Conservation (phyloP, 2,113 vertebrate species). For the Copsychus sechellarum region DNA sequence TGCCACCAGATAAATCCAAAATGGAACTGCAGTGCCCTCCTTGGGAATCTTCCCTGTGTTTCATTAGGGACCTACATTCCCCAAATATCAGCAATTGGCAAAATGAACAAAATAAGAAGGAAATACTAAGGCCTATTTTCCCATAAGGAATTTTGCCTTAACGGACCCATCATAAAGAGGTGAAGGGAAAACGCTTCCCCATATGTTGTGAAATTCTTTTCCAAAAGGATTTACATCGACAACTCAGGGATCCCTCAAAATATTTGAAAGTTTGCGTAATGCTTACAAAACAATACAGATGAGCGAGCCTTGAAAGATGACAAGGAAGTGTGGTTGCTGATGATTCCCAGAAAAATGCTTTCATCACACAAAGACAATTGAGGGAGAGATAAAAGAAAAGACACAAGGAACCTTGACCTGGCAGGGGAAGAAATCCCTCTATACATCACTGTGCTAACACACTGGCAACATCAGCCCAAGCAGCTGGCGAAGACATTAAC, state of each 20-base stretch:
- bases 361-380: not conserved
- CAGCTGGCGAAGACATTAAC: not conserved
- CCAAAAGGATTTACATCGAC: not conserved
- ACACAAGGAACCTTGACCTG: not conserved
- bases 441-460: not conserved
- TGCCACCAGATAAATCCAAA: not conserved
- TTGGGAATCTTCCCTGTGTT: rapidly evolving
- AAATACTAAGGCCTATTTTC: not conserved
- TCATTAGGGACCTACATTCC: not conserved
- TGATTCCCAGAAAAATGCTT: constrained; percentile 27
- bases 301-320: not conserved
- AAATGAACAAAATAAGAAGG: not conserved
- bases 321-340: not conserved
- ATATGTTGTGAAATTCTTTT: not conserved
- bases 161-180: not conserved
- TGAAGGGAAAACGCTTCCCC: not conserved
- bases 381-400: not conserved
- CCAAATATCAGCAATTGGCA: not conserved
- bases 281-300: not conserved
- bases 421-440: not conserved
- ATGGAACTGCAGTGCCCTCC: not conserved
- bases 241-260: not conserved
- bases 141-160: not conserved
- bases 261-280: constrained; percentile 15
- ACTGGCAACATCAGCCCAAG: not conserved